Conservation (phyloP, 2,888 invertebrate species). For the Hermodice carunculata region DNA sequence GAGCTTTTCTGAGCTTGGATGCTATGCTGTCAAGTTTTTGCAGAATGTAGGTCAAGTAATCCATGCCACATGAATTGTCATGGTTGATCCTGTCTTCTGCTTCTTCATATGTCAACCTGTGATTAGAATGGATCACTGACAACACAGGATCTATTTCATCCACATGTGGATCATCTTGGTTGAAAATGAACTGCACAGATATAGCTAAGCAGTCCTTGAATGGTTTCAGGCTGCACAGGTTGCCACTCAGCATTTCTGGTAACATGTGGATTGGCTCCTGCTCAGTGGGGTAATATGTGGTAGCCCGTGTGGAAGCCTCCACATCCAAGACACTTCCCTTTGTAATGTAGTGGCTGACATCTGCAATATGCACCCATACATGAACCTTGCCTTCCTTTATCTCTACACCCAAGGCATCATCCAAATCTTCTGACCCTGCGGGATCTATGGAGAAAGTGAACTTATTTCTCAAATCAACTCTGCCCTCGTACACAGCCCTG, state of each 20-base stretch:
- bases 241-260: conserved; percentile 22
- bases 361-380: conserved; percentile 40
- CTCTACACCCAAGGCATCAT: conserved; percentile 43
- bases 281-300: conserved; percentile 26
- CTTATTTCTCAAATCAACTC: conserved; percentile 44
- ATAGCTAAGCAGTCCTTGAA: conserved; percentile 25
- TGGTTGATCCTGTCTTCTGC: no score
- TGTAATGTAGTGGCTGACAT: conserved; percentile 33
- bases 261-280: conserved; percentile 23
- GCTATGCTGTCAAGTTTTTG: no score
- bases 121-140: no score
- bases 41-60: no score
- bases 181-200: conserved; percentile 60
- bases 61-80: no score
- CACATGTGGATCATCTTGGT: conserved; percentile 80
- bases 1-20: no score
- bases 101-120: no score
- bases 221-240: conserved; percentile 29
- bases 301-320: conserved; percentile 23
- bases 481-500: conserved; percentile 32
- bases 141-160: conserved; percentile 48
- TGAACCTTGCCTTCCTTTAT: background rate
- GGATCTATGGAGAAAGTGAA: conserved; percentile 53
- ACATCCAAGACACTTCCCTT: conserved; percentile 23
- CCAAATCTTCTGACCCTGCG: conserved; percentile 36